These are phyloP conservation scores for Lithophane ornitopus DNA, from an alignment of 2,888 invertebrate species.

Conservation along the genomic window DNA sequence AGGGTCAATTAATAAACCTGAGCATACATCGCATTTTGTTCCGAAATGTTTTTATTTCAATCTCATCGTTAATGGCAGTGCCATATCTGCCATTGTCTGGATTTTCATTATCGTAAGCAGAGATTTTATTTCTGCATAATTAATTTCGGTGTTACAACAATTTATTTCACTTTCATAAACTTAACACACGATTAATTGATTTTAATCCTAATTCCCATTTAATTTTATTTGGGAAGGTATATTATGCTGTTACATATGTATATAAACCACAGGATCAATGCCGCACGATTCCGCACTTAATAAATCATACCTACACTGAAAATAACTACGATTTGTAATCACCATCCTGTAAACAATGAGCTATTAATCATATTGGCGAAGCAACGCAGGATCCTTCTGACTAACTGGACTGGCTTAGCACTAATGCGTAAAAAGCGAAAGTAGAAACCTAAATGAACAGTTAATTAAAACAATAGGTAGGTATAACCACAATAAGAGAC, in stretches of 20 bases:
- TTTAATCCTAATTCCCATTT: not conserved
- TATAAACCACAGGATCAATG: slow-evolving; percentile 11
- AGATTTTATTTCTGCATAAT: slow-evolving; percentile 2
- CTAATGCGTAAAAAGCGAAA: slow-evolving; percentile 41
- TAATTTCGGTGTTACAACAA: not conserved
- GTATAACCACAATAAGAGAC: slow-evolving; percentile 14
- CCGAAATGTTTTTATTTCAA: slow-evolving; percentile 16
- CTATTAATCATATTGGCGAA: slow-evolving; percentile 21
- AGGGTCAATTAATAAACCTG: not conserved
- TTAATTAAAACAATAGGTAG: slow-evolving; percentile 13
- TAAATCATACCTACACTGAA: slow-evolving; percentile 17
- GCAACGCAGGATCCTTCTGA: slow-evolving; percentile 11
- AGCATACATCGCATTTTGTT: not conserved
- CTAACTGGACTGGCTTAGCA: slow-evolving; percentile 8
- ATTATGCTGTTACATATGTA: slow-evolving; percentile 2
- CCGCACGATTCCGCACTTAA: slow-evolving; percentile 8
- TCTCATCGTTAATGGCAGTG: not conserved
- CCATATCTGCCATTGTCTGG: not conserved
- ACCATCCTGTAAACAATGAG: slow-evolving; percentile 34
- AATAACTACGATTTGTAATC: slow-evolving; percentile 29
- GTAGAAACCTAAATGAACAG: slow-evolving; percentile 23
- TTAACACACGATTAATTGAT: not conserved
- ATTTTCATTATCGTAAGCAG: not conserved
- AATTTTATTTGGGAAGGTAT: not conserved
- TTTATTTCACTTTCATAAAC: not conserved